Base-by-base conservation (phyloP, 2,797 vertebrate species). In the Distichodus sexfasciatus region DNA sequence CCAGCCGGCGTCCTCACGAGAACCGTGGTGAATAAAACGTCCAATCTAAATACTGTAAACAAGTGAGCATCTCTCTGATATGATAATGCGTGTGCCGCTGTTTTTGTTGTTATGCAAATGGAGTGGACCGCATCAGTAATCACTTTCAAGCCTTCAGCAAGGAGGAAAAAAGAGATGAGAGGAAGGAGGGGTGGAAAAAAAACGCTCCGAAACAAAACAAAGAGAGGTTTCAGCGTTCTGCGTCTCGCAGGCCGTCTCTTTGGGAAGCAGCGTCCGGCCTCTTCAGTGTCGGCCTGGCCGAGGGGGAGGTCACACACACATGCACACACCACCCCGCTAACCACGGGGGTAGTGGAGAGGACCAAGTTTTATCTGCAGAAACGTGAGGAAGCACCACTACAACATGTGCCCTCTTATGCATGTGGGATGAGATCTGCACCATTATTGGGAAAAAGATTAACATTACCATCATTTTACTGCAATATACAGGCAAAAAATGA, bases 91-190 rank as follows among this genome's bases (percentile, higher is more conserved):
- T 85, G 55, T 85, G 55, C 77, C 75, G 84, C 83, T 65, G 81
- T 84, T 88, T 90, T 88, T 88, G 85, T 89, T 89, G 85, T 88
- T 85, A 90, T 90, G 88, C 85, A 88, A 89, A 89, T 89, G 82
- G 87, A 85, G 85, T 87, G 87, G 87, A 85, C 87, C 73, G 76
- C 84, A 85, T 88, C 77, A 77, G 87, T 88, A 87, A 88, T 89
- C 84, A 87, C 84, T 87, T 88, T 88, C 84, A 87, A 85, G 87
- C 85, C 87, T 83, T 88, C 85, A 84, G 83, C 84, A 59, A 12
- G 76, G 79, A 72, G 28, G 14, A 67, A 57, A 82, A 78, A 47
- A 85, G 33, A 68, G 19, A 40, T 66, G 57, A 53, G 29, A 1
- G 11, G 29, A n/a, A 14, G 15, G n/a, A 31, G 41, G 2, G 40